Evolutionary conservation across 2,888 invertebrate genomes (phyloP).

Genomic region (Plebejus argus): DNA sequence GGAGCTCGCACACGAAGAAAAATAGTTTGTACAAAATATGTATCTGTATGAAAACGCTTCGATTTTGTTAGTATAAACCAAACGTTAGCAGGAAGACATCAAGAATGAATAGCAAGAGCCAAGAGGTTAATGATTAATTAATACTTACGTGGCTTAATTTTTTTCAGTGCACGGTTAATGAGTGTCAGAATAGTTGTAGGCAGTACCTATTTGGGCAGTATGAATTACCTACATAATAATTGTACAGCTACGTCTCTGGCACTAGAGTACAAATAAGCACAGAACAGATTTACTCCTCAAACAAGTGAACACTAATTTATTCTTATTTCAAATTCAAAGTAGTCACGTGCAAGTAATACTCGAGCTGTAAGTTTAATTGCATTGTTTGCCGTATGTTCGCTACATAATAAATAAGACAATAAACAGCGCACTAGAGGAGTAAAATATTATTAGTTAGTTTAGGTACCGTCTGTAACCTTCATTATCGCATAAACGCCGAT

Average conservation of each 20-base stretch:
- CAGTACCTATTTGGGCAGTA: background rate
- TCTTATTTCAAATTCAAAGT: background rate
- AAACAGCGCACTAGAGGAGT: background rate
- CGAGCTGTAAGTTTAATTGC: background rate
- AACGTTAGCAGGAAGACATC: no score
- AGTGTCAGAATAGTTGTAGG: no score
- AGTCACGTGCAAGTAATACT: conserved; percentile 14
- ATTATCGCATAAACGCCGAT: background rate
- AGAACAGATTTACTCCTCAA: no score
- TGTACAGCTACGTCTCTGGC: background rate
- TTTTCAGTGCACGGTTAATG: background rate
- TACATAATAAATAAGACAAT: background rate
- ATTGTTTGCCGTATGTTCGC: background rate
- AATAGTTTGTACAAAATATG: no score
- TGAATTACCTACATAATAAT: background rate
- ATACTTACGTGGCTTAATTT: background rate
- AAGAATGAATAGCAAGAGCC: no score
- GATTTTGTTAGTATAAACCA: no score
- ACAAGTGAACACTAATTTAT: conserved; percentile 1
- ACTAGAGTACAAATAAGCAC: background rate
- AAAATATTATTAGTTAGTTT: background rate
- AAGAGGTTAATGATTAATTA: background rate
- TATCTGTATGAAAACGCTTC: no score
- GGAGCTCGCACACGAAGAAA: no score
- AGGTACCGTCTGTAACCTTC: background rate